Percentiles rank a stretch among this genome's conserved stretches.
phyloP scores from a whole-genome alignment of 2,888 invertebrate genomes.

The Cotesia congregata region DNA sequence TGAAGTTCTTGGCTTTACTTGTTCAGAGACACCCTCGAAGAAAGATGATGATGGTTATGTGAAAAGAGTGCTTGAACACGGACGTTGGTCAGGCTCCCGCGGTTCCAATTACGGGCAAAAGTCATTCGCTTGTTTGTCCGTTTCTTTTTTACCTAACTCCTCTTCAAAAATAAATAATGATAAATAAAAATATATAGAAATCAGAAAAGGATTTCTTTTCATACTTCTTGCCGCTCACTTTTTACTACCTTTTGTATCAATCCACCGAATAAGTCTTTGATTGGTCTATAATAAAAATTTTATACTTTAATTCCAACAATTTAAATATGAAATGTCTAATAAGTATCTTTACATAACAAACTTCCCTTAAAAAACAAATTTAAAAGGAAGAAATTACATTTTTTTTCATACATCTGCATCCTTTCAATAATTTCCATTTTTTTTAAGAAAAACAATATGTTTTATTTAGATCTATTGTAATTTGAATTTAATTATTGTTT shows the following conservation, averaged over 20 bases:
- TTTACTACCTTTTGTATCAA: background rate
- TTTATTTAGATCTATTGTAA: too few relatives aligned
- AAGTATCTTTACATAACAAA: too few relatives aligned
- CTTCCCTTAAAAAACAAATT: too few relatives aligned
- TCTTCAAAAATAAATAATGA: slow-evolving; percentile 33
- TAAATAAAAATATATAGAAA: background rate
- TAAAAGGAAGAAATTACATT: too few relatives aligned
- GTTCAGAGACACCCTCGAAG: slow-evolving; percentile 62
- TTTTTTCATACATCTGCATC: too few relatives aligned
- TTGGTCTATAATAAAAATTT: too few relatives aligned
- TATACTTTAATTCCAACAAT: too few relatives aligned
- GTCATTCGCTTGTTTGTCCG: slow-evolving; percentile 44
- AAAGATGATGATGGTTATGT: slow-evolving; percentile 59
- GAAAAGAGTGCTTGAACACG: slow-evolving; percentile 69
- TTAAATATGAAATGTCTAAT: too few relatives aligned
- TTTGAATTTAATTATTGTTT: too few relatives aligned
- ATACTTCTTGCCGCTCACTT: slow-evolving; percentile 4
- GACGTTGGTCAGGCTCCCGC: slow-evolving; percentile 67
- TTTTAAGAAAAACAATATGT: too few relatives aligned
- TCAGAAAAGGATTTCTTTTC: slow-evolving; percentile 2
- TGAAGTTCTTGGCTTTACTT: slow-evolving; percentile 28
- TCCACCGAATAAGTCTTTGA: background rate
- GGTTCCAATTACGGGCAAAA: slow-evolving; percentile 66
- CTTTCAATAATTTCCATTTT: too few relatives aligned
- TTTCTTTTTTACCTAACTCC: slow-evolving; percentile 45